These are phyloP conservation scores for Drosophila tani DNA, from an alignment of 1,140 invertebrate species.

Conservation along the genomic window DNA sequence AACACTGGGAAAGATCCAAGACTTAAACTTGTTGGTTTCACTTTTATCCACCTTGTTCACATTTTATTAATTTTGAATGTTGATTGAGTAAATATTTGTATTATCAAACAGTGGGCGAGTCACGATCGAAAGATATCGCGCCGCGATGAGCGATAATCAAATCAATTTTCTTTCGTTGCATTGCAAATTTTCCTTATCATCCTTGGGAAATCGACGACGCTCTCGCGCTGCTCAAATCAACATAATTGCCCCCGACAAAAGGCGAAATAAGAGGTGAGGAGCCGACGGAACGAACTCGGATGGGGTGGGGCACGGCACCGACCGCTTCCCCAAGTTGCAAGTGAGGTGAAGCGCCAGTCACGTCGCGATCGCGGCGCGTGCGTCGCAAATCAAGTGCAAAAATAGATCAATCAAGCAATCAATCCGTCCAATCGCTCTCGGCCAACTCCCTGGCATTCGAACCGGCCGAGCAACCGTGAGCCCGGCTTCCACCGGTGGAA, in stretches of 20 bases:
- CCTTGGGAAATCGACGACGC: conserved; percentile 50
- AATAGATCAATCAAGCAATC: conserved; percentile 84
- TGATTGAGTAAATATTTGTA: conserved; percentile 13
- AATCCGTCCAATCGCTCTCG: conserved; percentile 60
- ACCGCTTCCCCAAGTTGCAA: conserved; percentile 33
- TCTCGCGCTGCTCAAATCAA: conserved; percentile 73
- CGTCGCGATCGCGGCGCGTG: conserved; percentile 73
- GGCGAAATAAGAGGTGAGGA: conserved; percentile 22
- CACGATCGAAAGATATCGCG: conserved; percentile 45
- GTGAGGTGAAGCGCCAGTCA: conserved; percentile 72
- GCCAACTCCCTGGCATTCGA: conserved; percentile 60
- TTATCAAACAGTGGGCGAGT: conserved; percentile 73
- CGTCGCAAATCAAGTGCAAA: conserved; percentile 83
- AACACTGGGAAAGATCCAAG: conserved; percentile 4
- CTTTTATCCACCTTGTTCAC: conserved; percentile 32
- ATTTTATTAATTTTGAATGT: conserved; percentile 1
- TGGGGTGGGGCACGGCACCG: conserved; percentile 15
- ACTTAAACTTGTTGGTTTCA: conserved; percentile 6
- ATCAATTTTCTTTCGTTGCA: conserved; percentile 82
- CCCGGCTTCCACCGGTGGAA: conserved; percentile 34
- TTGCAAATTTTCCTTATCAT: conserved; percentile 77
- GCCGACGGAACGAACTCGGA: conserved; percentile 1
- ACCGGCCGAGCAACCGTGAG: conserved; percentile 14
- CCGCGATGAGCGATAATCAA: conserved; percentile 66
- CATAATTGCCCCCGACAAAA: conserved; percentile 73